Conservation (phyloP, 1,140 invertebrate genomes). For the Aphelenchoides fujianensis region DNA sequence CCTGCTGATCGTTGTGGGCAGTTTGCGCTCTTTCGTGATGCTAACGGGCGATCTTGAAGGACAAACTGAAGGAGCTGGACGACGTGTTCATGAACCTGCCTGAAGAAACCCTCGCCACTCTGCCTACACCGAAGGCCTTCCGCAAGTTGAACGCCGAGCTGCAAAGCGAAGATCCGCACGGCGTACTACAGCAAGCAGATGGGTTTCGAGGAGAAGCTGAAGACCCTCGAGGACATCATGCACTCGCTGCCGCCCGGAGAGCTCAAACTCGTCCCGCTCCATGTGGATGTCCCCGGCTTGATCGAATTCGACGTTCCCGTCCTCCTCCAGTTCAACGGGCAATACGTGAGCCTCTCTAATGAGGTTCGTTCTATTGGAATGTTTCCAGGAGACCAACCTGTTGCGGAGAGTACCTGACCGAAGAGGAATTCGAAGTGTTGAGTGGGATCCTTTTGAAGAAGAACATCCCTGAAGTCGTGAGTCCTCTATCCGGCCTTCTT, state of each 20-base stretch:
- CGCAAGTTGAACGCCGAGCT: slow-evolving; percentile 30
- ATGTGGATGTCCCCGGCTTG: slow-evolving; percentile 33
- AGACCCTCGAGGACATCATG: slow-evolving; percentile 21
- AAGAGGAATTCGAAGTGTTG: slow-evolving; percentile 30
- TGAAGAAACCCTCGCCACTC: slow-evolving; percentile 21
- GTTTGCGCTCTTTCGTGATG: neutral
- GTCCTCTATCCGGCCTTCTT: neutral
- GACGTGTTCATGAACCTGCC: slow-evolving; percentile 42
- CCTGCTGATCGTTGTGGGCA: slow-evolving; percentile 26
- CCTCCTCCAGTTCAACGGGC: slow-evolving; percentile 42
- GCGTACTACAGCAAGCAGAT: slow-evolving; percentile 41
- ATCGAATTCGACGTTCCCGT: slow-evolving; percentile 45
- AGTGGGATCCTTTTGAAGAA: slow-evolving; percentile 19
- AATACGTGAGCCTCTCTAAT: slow-evolving; percentile 25
- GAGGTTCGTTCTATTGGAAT: neutral
- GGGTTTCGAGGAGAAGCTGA: slow-evolving; percentile 35
- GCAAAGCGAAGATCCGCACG: slow-evolving; percentile 18
- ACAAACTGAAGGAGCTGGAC: slow-evolving; percentile 44
- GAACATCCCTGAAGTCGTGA: slow-evolving; percentile 27
- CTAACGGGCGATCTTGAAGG: slow-evolving; percentile 31
- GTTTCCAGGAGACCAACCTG: slow-evolving; percentile 38
- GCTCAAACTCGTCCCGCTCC: slow-evolving; percentile 28
- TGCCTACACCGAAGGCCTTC: slow-evolving; percentile 37
- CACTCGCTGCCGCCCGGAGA: slow-evolving; percentile 27
- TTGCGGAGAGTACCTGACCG: slow-evolving; percentile 29